Evolutionary conservation across 2,888 invertebrate species (phyloP).

Genomic region (Acanthacorydalis orientalis): DNA sequence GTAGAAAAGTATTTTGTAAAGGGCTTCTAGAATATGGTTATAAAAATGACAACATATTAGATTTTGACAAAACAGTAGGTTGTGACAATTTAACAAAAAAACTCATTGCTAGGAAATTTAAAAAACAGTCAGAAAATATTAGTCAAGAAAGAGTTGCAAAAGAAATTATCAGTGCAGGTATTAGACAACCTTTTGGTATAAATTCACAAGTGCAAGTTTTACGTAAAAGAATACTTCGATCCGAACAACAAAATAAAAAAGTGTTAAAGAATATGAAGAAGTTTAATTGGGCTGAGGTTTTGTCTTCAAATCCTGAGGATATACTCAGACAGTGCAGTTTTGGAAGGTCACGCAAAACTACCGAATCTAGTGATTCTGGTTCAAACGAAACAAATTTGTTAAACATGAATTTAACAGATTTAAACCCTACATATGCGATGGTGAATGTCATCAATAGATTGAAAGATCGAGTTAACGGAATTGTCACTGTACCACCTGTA

Average conservation of each 20-base stretch:
- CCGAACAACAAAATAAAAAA: constrained; percentile 26
- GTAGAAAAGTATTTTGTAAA: constrained; percentile 46
- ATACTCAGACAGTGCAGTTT: constrained; percentile 31
- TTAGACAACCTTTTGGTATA: constrained; percentile 29
- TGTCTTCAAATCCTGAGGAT: constrained; percentile 45
- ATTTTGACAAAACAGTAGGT: constrained; percentile 27
- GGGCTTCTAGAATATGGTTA: constrained; percentile 42
- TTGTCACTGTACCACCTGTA: constrained; percentile 4
- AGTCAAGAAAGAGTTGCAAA: constrained; percentile 29
- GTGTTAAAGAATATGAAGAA: constrained; percentile 29
- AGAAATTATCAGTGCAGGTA: constrained; percentile 35
- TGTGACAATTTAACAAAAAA: constrained; percentile 27
- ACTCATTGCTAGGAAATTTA: constrained; percentile 22
- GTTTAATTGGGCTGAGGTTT: constrained; percentile 49
- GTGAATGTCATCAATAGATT: constrained; percentile 43
- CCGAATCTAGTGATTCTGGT: constrained; percentile 25
- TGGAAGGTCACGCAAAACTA: constrained; percentile 22
- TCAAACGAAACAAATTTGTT: constrained; percentile 26
- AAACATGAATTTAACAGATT: constrained; percentile 29
- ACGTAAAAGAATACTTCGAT: constrained; percentile 31
- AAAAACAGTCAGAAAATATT: constrained; percentile 26
- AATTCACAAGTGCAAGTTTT: constrained; percentile 31
- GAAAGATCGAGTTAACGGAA: constrained; percentile 30
- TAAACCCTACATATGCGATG: constrained; percentile 58
- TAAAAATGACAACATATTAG: constrained; percentile 20